These are phyloP conservation scores for Sclerodermus sp. DNA, from an alignment of 2,888 invertebrate species.

Conservation along the genomic window DNA sequence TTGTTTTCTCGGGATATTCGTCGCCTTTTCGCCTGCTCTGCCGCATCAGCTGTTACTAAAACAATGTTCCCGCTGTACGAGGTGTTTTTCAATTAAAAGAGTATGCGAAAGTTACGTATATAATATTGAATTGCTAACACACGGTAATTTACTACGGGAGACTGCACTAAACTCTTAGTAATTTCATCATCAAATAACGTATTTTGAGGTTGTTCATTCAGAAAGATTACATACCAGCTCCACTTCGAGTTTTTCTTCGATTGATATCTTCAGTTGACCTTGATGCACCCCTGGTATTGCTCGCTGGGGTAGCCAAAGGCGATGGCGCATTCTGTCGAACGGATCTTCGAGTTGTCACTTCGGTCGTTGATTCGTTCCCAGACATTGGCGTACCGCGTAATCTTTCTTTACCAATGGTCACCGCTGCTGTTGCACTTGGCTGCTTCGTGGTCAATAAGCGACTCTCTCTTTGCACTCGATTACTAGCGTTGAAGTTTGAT, in stretches of 20 bases:
- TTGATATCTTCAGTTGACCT: constrained; percentile 55
- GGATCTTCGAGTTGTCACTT: constrained; percentile 52
- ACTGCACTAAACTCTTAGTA: not conserved
- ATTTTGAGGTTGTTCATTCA: not conserved
- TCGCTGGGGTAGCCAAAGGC: constrained; percentile 52
- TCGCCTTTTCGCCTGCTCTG: constrained; percentile 62
- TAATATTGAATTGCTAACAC: not conserved
- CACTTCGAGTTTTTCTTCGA: constrained; percentile 56
- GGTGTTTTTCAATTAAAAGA: constrained; percentile 47
- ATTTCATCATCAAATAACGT: not conserved
- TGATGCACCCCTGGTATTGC: constrained; percentile 55
- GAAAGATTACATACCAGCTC: constrained; percentile 52
- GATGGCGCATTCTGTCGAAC: constrained; percentile 55
- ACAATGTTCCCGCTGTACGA: constrained; percentile 58
- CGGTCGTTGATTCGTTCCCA: constrained; percentile 50
- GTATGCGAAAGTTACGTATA: constrained; percentile 26
- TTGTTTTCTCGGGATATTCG: constrained; percentile 74
- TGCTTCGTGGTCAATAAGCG: constrained; percentile 52
- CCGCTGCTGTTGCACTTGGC: constrained; percentile 29
- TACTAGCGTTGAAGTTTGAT: constrained; percentile 49
- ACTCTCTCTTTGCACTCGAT: constrained; percentile 53
- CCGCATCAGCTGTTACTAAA: constrained; percentile 56
- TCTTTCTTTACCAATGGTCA: constrained; percentile 48
- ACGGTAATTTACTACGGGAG: not conserved
- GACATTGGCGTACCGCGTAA: constrained; percentile 51